These are phyloP conservation scores for Amiota minor DNA, from an alignment of 2,888 invertebrate genomes.

Conservation along the genomic window DNA sequence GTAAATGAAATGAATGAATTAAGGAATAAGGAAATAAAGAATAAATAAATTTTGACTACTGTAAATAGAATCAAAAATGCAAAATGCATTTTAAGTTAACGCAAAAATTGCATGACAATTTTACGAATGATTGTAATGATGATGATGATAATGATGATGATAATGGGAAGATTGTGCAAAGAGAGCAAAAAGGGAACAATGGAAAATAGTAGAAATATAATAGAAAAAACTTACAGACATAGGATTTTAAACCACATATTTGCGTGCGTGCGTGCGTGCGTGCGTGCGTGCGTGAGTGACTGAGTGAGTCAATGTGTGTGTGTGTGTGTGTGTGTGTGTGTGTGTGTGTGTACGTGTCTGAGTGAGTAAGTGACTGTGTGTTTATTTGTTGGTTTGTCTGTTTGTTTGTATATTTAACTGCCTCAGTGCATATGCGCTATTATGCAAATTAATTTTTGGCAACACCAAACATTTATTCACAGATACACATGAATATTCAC, in stretches of 20 bases:
- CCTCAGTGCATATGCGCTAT: constrained; percentile 16
- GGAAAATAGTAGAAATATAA: neutral
- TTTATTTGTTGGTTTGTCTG: neutral
- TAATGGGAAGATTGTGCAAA: neutral
- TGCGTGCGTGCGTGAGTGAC: neutral
- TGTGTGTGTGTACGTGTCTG: neutral
- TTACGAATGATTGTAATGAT: neutral
- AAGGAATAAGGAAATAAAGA: too few species aligned
- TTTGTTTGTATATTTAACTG: neutral
- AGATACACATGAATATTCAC: neutral
- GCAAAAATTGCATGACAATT: constrained; percentile 22
- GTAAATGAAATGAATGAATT: too few species aligned
- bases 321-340: constrained; percentile 6
- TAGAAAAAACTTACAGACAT: neutral
- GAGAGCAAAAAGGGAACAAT: neutral
- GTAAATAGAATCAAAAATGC: constrained; percentile 26
- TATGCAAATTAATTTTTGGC: constrained; percentile 10
- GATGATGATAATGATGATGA: too few species aligned
- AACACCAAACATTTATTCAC: constrained; percentile 15
- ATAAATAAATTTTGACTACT: too few species aligned
- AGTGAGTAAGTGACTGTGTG: too few species aligned
- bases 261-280: neutral
- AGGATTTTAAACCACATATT: too few species aligned
- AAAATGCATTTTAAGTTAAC: constrained; percentile 18
- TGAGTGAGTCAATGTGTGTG: neutral